phyloP scores from a whole-genome alignment of 92 coral and sea anemone genomes.

The Parazoanthus swiftii region DNA sequence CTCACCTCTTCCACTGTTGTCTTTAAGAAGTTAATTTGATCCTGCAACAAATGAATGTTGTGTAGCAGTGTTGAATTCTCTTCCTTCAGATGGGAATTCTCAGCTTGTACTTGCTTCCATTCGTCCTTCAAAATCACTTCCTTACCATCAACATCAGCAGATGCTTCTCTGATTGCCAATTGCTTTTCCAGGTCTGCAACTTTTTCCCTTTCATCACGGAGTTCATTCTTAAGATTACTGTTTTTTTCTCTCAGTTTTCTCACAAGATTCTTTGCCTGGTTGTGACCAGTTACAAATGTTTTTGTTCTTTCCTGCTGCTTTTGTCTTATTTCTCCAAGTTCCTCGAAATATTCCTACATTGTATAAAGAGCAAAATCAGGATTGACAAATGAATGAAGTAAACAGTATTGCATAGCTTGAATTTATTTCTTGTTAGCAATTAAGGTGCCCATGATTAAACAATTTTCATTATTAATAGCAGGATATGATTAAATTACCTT shows the following conservation, averaged over 20 bases:
- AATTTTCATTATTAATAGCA: too few species aligned
- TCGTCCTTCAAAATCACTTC: constrained; percentile 19
- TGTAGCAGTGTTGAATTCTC: constrained; percentile 6
- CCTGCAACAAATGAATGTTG: constrained; percentile 19
- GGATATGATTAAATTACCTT: too few species aligned
- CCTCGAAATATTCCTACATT: constrained; percentile 63
- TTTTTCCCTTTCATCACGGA: constrained; percentile 44
- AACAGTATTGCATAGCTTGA: too few species aligned
- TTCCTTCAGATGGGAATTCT: constrained; percentile 16
- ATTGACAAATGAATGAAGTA: background rate
- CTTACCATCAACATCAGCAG: background rate
- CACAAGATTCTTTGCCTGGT: constrained; percentile 70
- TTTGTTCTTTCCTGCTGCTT: constrained; percentile 55
- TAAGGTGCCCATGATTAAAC: too few species aligned
- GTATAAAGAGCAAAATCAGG: background rate
- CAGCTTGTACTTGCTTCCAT: background rate
- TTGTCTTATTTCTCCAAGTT: constrained; percentile 63
- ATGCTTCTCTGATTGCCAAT: constrained; percentile 35
- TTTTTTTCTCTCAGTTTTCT: constrained; percentile 65
- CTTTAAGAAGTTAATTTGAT: constrained; percentile 10
- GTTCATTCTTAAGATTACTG: constrained; percentile 52
- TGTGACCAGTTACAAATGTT: constrained; percentile 55
- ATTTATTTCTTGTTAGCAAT: too few species aligned
- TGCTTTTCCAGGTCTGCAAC: constrained; percentile 48
- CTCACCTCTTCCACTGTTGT: constrained; percentile 26